Evolutionary conservation across 30 jellyfish, hydroid and myxozoan species (phyloP).

Genomic region (Calvadosia cruxmelitensis): DNA sequence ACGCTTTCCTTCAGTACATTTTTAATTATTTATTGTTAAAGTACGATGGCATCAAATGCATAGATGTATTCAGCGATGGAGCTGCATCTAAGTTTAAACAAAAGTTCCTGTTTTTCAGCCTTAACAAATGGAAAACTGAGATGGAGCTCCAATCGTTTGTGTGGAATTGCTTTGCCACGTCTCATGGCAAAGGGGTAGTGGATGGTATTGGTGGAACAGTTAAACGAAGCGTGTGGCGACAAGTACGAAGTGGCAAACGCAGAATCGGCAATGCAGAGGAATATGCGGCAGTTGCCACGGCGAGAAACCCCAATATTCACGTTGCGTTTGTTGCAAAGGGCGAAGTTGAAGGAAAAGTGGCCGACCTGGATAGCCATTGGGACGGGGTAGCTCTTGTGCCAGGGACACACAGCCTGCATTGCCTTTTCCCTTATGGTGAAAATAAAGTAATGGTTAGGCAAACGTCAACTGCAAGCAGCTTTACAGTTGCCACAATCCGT

Average conservation of each 20-base stretch:
- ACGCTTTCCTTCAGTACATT: slow-evolving; percentile 26
- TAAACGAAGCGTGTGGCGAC: slow-evolving; percentile 27
- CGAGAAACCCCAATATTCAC: slow-evolving; percentile 7
- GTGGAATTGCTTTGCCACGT: neutral
- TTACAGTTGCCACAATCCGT: neutral
- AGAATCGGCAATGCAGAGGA: slow-evolving; percentile 1
- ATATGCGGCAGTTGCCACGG: slow-evolving; percentile 5
- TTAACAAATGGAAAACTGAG: neutral
- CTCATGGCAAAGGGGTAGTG: slow-evolving; percentile 1
- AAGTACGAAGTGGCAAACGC: slow-evolving; percentile 5
- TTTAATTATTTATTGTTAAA: slow-evolving; percentile 8
- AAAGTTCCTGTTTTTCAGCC: neutral
- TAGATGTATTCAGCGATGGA: slow-evolving; percentile 22
- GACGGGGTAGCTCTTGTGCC: slow-evolving; percentile 11
- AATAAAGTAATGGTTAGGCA: slow-evolving; percentile 16
- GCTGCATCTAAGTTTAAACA: slow-evolving; percentile 24
- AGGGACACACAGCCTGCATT: slow-evolving; percentile 15
- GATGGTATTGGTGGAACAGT: slow-evolving; percentile 33
- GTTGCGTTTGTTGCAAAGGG: neutral
- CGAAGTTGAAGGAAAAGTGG: slow-evolving; percentile 10
- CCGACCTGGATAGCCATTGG: slow-evolving; percentile 10
- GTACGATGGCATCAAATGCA: slow-evolving; percentile 7
- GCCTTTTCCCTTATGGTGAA: slow-evolving; percentile 1
- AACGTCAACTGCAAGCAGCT: slow-evolving; percentile 3
- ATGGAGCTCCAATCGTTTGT: neutral